Evolutionary conservation across 2,113 vertebrate genomes (phyloP).

Genomic region (Ondatra zibethicus): DNA sequence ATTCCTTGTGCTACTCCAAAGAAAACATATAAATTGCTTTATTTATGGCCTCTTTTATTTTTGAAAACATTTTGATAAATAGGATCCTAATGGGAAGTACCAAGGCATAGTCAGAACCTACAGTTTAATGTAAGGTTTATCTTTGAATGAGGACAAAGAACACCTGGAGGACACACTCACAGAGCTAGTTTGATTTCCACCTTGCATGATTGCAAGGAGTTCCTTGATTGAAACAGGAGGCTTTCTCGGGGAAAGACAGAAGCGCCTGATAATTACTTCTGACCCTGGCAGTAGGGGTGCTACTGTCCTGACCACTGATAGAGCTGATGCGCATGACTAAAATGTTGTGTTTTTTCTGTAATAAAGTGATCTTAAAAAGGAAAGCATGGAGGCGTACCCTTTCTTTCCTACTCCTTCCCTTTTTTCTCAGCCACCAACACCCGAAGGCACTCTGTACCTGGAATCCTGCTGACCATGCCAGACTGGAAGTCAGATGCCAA

Average conservation of each 20-base stretch:
- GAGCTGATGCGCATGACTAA: neutral
- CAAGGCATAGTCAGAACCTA: neutral
- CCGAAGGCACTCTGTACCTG: neutral
- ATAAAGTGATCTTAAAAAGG: neutral
- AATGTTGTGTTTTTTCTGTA: slow-evolving; percentile 45
- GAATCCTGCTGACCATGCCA: neutral
- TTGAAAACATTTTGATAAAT: slow-evolving; percentile 38
- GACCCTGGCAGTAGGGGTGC: neutral
- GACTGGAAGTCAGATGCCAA: neutral
- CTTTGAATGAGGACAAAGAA: neutral
- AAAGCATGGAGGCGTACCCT: neutral
- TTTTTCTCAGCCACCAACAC: neutral
- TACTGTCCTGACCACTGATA: slow-evolving; percentile 9
- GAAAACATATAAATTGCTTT: neutral
- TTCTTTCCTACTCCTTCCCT: neutral
- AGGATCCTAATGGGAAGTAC: neutral
- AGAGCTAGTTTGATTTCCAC: neutral
- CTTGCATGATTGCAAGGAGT: neutral
- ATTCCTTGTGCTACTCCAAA: neutral
- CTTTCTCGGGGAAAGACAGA: neutral
- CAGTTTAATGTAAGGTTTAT: neutral
- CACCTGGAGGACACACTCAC: neutral
- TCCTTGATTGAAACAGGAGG: neutral
- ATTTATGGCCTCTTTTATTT: neutral
- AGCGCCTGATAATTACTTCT: slow-evolving; percentile 48